Evolutionary conservation across 2,113 vertebrate species (phyloP), one percentile per base, ranked within the genome.

Genomic region (Capreolus pygargus): DNA sequence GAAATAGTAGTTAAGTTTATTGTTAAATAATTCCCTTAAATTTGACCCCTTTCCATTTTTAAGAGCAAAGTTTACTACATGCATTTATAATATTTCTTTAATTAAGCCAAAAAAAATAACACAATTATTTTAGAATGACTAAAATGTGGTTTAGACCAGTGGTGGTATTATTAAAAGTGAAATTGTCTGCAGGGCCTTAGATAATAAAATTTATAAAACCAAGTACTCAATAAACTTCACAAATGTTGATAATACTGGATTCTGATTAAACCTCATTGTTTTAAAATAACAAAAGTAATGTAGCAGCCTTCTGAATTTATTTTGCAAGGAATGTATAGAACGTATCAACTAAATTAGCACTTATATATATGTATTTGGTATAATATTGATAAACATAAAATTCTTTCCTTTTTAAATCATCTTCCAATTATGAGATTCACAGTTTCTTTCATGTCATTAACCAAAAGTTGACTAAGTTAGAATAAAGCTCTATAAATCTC

Each of bases 1-100:
- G 13, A 89, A 96, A 76, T 90, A 61, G 1, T 61, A 88, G 25
- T 52, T 89, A 60, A 95, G 11, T 7, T 97, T 96, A 91, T 55
- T 92, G 6, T 43, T 36, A 86, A 43, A 3, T 39, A 60, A 83
- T 94, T 89, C 4, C 13, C 25, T 93, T 92, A 54, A 83, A 92
- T 85, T 47, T 39, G 2, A 76, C 50, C 2, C 1, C 5, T 95
- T 95, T 67, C 12, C 39, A 36, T 85, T 86, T 96, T 79, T 81
- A 61, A 89, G 6, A 58, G 89, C 8, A 79, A 86, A 81, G 13
- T 89, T 83, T 93, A 27, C 17, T 93, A 50, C 4, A 52, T 58
- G 74, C 28, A 30, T 79, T 93, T 93, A 50, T 84, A 39, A 93
- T 79, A 54, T 1, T 92, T 88, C 4, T 17, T 64, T 64, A 93